Conservation (phyloP, 2,113 vertebrate genomes). For the Vulpes ferrilata region DNA sequence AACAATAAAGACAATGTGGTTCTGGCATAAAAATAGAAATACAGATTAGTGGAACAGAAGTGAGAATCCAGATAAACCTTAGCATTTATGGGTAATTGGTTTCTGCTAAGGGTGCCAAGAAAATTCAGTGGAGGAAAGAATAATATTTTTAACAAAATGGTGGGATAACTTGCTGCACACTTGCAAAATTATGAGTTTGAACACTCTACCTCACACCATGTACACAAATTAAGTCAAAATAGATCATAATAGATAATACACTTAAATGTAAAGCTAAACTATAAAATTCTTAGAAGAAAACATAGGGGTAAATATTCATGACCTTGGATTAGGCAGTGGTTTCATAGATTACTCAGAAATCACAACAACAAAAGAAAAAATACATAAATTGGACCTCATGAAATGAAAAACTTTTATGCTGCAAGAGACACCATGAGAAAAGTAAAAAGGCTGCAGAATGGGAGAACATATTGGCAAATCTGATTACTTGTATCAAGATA, state of each 20-base stretch:
- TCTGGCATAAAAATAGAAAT: background rate
- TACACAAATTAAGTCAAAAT: background rate
- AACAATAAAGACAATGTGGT: background rate
- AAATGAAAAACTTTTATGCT: background rate
- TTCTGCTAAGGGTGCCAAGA: background rate
- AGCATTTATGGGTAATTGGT: background rate
- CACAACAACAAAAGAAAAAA: background rate
- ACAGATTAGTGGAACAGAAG: background rate
- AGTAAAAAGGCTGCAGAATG: background rate
- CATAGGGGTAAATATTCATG: background rate
- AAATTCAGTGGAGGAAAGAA: background rate
- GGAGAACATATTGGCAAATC: background rate
- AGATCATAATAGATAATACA: background rate
- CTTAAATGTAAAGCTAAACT: background rate
- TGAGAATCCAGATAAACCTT: background rate
- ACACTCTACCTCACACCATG: background rate
- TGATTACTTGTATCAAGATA: background rate
- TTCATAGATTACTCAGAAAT: background rate
- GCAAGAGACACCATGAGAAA: background rate
- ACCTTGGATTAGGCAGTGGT: background rate
- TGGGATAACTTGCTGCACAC: background rate
- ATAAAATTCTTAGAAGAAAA: background rate
- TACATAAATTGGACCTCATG: background rate
- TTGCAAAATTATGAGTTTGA: background rate
- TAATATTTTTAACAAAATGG: background rate